Percentiles rank a stretch among this genome's conserved stretches.
Evolutionary conservation across 2,888 invertebrate species (phyloP).

Genomic region (Cephus pygmeus): DNA sequence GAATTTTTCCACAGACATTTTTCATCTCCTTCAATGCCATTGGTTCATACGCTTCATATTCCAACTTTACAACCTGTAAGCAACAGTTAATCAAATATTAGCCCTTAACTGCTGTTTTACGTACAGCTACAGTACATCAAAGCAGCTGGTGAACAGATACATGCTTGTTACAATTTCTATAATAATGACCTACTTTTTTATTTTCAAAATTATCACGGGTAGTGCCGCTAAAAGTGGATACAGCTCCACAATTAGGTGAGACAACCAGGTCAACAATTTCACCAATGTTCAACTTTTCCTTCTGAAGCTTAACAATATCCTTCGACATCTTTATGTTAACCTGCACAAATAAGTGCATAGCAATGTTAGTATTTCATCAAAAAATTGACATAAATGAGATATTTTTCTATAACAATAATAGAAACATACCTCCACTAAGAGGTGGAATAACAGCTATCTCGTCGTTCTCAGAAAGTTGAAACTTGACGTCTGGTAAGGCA

Average conservation of each 20-base stretch:
- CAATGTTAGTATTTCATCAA: background rate
- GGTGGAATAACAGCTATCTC: constrained; percentile 94
- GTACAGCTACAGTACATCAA: background rate
- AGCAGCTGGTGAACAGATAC: background rate
- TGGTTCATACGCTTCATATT: constrained; percentile 93
- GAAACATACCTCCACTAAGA: constrained; percentile 85
- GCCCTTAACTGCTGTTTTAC: background rate
- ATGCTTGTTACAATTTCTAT: background rate
- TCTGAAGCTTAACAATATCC: constrained; percentile 78
- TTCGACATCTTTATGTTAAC: constrained; percentile 66
- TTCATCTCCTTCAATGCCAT: constrained; percentile 91
- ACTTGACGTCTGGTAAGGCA: constrained; percentile 67
- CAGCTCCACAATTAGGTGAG: constrained; percentile 84
- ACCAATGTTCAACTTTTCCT: constrained; percentile 76
- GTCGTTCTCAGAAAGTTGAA: constrained; percentile 77
- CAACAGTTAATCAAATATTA: constrained; percentile 12
- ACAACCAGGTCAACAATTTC: constrained; percentile 75
- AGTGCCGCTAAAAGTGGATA: constrained; percentile 90
- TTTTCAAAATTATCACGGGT: constrained; percentile 87
- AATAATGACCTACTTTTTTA: constrained; percentile 71
- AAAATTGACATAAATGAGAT: background rate
- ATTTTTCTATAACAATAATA: background rate
- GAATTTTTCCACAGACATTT: constrained; percentile 79
- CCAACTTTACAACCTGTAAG: constrained; percentile 81
- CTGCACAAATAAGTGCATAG: constrained; percentile 30